These are phyloP conservation scores for Cotesia vestalis DNA, from an alignment of 1,140 invertebrate species.

Conservation along the genomic window DNA sequence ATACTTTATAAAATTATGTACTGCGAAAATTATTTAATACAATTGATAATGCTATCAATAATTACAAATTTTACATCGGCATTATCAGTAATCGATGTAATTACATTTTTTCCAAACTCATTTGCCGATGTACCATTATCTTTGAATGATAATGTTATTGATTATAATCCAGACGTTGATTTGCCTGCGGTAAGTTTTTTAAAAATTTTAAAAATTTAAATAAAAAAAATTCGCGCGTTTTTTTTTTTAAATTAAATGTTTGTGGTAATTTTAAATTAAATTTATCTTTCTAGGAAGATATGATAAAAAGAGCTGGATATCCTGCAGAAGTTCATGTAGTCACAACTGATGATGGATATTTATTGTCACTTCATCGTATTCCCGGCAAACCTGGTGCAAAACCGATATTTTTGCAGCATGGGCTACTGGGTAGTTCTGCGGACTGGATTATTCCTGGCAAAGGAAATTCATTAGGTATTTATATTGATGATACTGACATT, in stretches of 20 bases:
- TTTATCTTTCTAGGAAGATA: constrained; percentile 63
- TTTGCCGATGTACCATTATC: no score
- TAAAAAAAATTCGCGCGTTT: background rate
- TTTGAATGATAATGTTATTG: no score
- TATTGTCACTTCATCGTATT: constrained; percentile 78
- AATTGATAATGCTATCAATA: no score
- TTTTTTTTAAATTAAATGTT: background rate
- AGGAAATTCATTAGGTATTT: constrained; percentile 70
- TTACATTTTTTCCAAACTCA: no score
- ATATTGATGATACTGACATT: background rate
- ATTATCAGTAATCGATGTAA: no score
- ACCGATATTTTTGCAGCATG: constrained; percentile 74
- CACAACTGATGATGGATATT: constrained; percentile 76
- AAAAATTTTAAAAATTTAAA: background rate
- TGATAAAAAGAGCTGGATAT: constrained; percentile 74
- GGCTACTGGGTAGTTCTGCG: constrained; percentile 64
- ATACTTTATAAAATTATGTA: no score
- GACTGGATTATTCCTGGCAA: constrained; percentile 69
- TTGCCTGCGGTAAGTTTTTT: background rate
- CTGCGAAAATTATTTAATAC: no score
- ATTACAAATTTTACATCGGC: no score
- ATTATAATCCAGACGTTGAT: constrained; percentile 5
- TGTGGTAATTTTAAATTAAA: no score
- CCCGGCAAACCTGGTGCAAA: constrained; percentile 59
- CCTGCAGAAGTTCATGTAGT: constrained; percentile 73